Conservation (phyloP, 2,113 vertebrate species). For the Oreocharis arfaki region DNA sequence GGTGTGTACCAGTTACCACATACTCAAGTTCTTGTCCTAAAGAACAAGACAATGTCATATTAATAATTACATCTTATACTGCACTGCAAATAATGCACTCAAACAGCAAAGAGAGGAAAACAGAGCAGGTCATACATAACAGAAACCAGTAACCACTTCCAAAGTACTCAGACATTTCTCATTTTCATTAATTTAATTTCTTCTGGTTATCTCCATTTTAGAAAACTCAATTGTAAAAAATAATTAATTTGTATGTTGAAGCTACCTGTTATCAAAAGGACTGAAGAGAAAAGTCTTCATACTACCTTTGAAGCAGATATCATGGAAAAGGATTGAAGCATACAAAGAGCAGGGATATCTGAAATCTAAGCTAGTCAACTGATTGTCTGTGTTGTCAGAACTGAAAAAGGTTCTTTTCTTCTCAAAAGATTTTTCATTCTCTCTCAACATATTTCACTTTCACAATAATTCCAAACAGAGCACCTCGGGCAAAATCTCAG, state of each 20-base stretch:
- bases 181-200: neutral
- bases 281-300: neutral
- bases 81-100: neutral
- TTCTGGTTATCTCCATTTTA: neutral
- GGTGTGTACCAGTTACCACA: conserved; percentile 93
- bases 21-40: conserved; percentile 89
- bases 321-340: neutral
- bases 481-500: neutral
- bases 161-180: neutral
- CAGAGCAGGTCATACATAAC: neutral
- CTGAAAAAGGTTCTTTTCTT: neutral
- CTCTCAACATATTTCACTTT: neutral
- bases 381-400: neutral
- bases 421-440: neutral
- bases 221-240: neutral
- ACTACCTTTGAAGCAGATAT: neutral
- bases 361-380: neutral
- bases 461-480: neutral
- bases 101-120: neutral
- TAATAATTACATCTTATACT: neutral
- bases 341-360: fast-evolving
- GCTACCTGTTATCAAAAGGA: neutral
- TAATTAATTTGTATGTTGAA: neutral
- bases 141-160: neutral
- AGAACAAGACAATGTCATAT: neutral